Conservation (phyloP, 1,140 invertebrate genomes). For the Lucilia cuprina region DNA sequence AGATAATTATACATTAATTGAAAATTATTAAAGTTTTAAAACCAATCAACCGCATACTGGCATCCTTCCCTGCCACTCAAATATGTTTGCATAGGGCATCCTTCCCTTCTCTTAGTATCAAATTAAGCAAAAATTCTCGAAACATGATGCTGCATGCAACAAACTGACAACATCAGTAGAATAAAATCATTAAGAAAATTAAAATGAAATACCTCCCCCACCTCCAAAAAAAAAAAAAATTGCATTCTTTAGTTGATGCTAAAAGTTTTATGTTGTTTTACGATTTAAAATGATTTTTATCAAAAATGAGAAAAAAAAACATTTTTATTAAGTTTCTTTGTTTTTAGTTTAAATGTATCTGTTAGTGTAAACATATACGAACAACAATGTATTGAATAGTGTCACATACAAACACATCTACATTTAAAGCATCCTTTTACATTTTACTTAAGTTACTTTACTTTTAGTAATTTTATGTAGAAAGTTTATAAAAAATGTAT, state of each 20-base stretch:
- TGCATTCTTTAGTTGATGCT: background rate
- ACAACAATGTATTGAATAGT: background rate
- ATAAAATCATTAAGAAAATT: background rate
- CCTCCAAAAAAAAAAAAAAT: background rate
- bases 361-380: too few species aligned
- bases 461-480: background rate
- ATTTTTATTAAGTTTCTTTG: background rate
- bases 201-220: background rate
- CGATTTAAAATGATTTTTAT: background rate
- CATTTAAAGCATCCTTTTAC: background rate
- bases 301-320: background rate
- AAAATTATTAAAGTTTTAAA: too few species aligned
- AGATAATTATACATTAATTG: too few species aligned
- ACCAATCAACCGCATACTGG: too few species aligned
- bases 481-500: background rate
- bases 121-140: background rate
- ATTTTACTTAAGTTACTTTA: background rate
- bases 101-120: too few species aligned
- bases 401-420: background rate
- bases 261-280: background rate
- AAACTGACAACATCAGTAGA: background rate
- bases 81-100: too few species aligned
- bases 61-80: too few species aligned
- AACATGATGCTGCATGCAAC: background rate
- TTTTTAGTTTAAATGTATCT: background rate